Evolutionary conservation across 2,797 vertebrate species (phyloP), one percentile per base, ranked within the genome.

Genomic region (Picus viridis): DNA sequence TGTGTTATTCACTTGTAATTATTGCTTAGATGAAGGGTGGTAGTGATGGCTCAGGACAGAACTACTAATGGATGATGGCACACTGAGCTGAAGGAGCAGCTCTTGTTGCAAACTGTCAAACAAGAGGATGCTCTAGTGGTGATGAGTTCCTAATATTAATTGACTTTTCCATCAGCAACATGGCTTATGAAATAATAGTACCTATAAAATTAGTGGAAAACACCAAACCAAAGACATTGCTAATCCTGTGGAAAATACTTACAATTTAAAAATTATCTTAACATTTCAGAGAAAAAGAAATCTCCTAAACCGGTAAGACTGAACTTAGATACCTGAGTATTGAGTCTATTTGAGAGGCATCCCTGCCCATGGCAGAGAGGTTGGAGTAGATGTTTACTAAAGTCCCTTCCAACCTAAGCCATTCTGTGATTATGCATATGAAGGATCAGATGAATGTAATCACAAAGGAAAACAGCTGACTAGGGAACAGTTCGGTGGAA

Each of bases 391-490:
- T 51, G 49, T 7, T 24, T 23, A 24, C 23, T 51, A 51, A 51
- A 51, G 49, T 24, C 49, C 49, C 49, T 51, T 51, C 49, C 23
- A 24, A 51, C 12, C 23, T 23, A 49, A 49, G 47, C 47, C 47
- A 14, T 51, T 51, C 49, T 51, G 49, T 51, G 23, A 24, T 23
- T 63, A 5, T 9, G 22, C 5, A 61, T 27, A 22, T 26, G 12
- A 91, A 84, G 26, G 20, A 49, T 65, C 26, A 54, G 20, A 34
- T 29, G 1, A 81, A 67, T 15, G 6, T 22, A 51, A 53, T 58
- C 30, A 56, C 30, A 62, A 71, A 47, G 61, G 36, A 65, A 86
- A 93, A 91, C 36, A 93, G 61, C n/a, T 41, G 39, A 47, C 59
- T 9, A 36, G 27, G 41, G 39, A 54, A 83, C 11, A 11, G 24